Evolutionary conservation across 2,797 vertebrate species (phyloP).

Genomic region (Leptodactylus fallax): DNA sequence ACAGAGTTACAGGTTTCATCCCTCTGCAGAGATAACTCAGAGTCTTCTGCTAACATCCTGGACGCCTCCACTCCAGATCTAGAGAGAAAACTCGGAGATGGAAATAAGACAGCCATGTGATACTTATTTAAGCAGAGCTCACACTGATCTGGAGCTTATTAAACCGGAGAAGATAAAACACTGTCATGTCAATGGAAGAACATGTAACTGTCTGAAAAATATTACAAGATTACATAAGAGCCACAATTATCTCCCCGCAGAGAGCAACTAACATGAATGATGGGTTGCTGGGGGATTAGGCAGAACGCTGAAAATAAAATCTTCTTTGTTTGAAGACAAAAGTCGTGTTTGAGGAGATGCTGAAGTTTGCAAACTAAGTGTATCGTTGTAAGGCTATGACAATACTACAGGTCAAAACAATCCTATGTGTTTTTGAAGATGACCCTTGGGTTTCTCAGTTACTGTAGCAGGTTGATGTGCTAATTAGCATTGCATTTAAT

Average conservation of each 20-base stretch:
- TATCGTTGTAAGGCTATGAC: no score
- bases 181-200: conserved; percentile 29
- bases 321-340: not conserved
- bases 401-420: no score
- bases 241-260: conserved; percentile 24
- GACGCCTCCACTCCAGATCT: not conserved
- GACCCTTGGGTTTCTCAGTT: no score
- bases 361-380: conserved; percentile 3
- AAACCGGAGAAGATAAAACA: conserved; percentile 53
- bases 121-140: not conserved
- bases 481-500: no score
- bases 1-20: not conserved
- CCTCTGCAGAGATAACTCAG: not conserved
- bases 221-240: conserved; percentile 33
- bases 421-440: no score
- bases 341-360: not conserved
- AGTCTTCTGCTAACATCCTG: not conserved
- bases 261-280: conserved; percentile 29
- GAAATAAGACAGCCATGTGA: conserved; percentile 3
- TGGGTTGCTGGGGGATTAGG: not conserved
- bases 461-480: no score
- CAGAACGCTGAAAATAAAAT: not conserved
- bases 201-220: conserved; percentile 46
- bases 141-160: conserved; percentile 44
- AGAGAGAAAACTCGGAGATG: not conserved